phyloP scores from a whole-genome alignment of 1,140 invertebrate species.

The Metopolophium dirhodum region DNA sequence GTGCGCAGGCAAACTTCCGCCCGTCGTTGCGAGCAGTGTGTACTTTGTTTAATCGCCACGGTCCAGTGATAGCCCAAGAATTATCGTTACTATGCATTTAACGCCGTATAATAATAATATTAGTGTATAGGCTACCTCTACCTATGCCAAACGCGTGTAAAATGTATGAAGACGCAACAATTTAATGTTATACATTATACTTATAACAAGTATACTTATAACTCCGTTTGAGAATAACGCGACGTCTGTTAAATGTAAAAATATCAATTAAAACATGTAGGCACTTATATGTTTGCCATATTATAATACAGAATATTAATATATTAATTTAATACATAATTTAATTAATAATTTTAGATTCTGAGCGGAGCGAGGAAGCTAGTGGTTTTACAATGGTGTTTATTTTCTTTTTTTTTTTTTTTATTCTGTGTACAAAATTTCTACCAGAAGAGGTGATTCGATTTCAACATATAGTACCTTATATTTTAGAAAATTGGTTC shows the following conservation, averaged over 20 bases:
- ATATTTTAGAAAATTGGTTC: no score
- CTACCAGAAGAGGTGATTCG: no score
- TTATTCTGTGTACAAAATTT: no score
- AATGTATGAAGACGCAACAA: neutral
- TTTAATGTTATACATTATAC: neutral
- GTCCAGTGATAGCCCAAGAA: neutral
- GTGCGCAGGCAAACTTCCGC: neutral
- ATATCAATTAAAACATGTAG: no score
- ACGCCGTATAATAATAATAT: neutral
- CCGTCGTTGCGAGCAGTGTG: neutral
- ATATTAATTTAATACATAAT: no score
- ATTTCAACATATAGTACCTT: no score
- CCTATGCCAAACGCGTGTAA: neutral
- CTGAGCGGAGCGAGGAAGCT: no score
- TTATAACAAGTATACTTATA: no score
- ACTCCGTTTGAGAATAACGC: neutral
- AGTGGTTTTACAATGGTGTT: no score
- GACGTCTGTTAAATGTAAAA: neutral
- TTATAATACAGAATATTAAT: no score
- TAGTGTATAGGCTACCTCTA: neutral
- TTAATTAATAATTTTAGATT: no score
- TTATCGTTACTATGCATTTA: neutral
- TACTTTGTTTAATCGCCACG: constrained; percentile 13
- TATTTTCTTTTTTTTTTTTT: no score
- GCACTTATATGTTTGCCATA: neutral